Conservation (phyloP, 2,113 vertebrate genomes). For the Panthera leo region DNA sequence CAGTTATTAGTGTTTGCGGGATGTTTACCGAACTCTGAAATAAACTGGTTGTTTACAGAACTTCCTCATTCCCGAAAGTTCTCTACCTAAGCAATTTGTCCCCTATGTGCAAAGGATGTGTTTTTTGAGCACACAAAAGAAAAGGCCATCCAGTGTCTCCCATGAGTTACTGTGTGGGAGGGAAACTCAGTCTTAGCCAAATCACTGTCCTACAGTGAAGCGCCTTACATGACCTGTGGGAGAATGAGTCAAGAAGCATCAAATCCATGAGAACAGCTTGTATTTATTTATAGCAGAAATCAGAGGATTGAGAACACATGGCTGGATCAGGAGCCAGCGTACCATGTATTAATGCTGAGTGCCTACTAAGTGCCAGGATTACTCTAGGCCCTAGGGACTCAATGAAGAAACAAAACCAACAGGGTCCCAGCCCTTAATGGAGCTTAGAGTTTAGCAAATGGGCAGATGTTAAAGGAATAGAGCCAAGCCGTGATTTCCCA, state of each 20-base stretch:
- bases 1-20: background rate
- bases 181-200: constrained; percentile 56
- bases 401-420: background rate
- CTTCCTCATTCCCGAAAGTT: constrained; percentile 45
- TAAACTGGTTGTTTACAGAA: constrained; percentile 21
- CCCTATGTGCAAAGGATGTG: background rate
- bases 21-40: constrained; percentile 6
- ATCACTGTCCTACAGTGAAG: constrained; percentile 40
- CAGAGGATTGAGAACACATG: background rate
- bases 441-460: background rate
- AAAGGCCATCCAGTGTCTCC: constrained; percentile 33
- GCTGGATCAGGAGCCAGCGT: background rate
- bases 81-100: constrained; percentile 53
- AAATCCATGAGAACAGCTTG: constrained; percentile 48
- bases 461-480: background rate
- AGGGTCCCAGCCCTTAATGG: background rate
- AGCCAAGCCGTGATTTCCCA: background rate
- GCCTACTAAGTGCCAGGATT: background rate
- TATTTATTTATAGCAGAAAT: background rate
- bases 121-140: constrained; percentile 19
- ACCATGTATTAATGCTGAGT: background rate
- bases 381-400: background rate
- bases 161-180: constrained; percentile 63
- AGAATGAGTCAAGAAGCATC: constrained; percentile 52
- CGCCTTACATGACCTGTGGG: constrained; percentile 36